phyloP scores from a whole-genome alignment of 2,113 vertebrate genomes.

The Regulus satrapa region DNA sequence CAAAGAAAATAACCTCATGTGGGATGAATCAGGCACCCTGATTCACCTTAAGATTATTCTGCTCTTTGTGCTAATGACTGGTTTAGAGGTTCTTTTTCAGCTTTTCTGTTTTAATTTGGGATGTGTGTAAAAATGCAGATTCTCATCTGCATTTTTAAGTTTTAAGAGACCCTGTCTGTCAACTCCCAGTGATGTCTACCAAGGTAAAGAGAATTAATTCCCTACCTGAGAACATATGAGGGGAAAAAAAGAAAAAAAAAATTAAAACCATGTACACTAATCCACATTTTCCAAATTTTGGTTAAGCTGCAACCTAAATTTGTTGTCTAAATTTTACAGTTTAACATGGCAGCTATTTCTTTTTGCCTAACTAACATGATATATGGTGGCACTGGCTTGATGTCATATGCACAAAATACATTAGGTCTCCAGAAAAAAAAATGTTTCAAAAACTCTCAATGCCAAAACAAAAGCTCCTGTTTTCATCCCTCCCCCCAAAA shows the following conservation, averaged over 20 bases:
- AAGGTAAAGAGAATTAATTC: not conserved
- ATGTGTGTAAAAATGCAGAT: not conserved
- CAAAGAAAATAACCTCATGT: conserved; percentile 41
- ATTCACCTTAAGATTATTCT: not conserved
- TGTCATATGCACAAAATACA: not conserved
- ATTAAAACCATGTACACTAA: not conserved
- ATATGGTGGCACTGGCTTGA: not conserved
- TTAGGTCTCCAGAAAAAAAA: not conserved
- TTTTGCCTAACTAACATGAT: not conserved
- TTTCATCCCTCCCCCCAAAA: not conserved
- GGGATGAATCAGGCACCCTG: conserved; percentile 50
- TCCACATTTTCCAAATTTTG: not conserved
- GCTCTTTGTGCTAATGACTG: not conserved
- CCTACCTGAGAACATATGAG: not conserved
- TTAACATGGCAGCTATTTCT: not conserved
- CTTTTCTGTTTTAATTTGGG: not conserved
- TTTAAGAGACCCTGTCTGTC: not conserved
- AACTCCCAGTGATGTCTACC: not conserved
- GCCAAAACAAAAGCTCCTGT: not conserved
- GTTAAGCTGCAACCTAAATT: not conserved
- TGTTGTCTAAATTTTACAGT: not conserved
- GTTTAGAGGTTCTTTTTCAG: not conserved
- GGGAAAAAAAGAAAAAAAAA: not conserved
- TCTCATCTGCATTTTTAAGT: too few species aligned
- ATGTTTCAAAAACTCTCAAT: not conserved